Conservation (phyloP, 2,113 vertebrate species). For the Mus pahari region DNA sequence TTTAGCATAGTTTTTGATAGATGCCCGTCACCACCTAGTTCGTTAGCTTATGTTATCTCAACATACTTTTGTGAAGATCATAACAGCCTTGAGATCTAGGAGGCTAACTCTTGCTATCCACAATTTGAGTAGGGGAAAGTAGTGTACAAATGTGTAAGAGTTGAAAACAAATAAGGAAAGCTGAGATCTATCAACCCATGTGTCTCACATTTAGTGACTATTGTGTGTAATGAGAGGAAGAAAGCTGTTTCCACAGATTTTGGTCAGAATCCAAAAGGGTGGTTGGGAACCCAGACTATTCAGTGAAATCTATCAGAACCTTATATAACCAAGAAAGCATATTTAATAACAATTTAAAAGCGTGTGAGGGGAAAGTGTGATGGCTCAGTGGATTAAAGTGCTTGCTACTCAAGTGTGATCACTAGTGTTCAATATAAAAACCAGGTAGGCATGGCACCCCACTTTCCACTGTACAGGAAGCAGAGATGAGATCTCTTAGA, state of each 20-base stretch:
- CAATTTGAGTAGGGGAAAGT: conserved; percentile 7
- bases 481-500: no score
- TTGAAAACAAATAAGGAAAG: neutral
- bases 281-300: neutral
- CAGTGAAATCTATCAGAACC: neutral
- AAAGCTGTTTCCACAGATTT: neutral
- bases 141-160: neutral
- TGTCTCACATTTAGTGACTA: neutral
- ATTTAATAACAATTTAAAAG: neutral
- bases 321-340: conserved; percentile 33
- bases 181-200: neutral
- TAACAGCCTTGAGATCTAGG: conserved; percentile 34
- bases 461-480: neutral
- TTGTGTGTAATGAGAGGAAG: neutral
- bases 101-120: neutral
- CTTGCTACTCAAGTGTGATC: neutral
- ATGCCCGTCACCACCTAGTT: neutral
- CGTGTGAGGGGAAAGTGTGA: no score
- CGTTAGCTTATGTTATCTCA: conserved; percentile 35
- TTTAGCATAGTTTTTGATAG: conserved; percentile 62
- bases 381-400: neutral
- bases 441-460: no score
- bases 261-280: neutral
- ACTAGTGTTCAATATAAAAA: neutral
- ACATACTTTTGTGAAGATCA: neutral